A percentile compares a stretch with the other conserved stretches of the same genome.
phyloP scores from a whole-genome alignment of 2,888 invertebrate genomes.

The Geotrupes spiniger region DNA sequence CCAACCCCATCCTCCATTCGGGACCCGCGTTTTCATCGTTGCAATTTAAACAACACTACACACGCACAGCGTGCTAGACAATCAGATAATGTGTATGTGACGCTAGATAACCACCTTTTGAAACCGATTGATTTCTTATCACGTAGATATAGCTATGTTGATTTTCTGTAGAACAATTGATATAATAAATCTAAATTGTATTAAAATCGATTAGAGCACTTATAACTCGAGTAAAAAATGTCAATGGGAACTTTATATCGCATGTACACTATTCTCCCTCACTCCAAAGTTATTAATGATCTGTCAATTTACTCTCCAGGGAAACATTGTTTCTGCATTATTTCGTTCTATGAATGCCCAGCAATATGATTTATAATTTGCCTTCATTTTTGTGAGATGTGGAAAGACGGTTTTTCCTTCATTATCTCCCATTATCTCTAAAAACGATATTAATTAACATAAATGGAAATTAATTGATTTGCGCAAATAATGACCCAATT shows the following conservation, averaged over 20 bases:
- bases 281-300: constrained; percentile 39
- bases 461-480: too few species aligned
- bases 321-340: constrained; percentile 44
- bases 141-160: too few species aligned
- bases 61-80: too few species aligned
- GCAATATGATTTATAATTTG: constrained; percentile 43
- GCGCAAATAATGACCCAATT: too few species aligned
- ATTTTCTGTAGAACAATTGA: too few species aligned
- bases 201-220: too few species aligned
- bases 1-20: constrained; percentile 77
- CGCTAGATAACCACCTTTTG: too few species aligned
- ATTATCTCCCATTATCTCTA: neutral
- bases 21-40: constrained; percentile 35
- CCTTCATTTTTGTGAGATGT: constrained; percentile 22
- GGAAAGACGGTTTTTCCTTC: neutral
- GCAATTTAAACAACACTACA: too few species aligned
- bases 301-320: constrained; percentile 39
- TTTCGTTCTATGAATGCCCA: constrained; percentile 38
- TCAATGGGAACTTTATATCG: constrained; percentile 23
- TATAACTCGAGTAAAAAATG: constrained; percentile 17
- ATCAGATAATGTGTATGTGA: too few species aligned
- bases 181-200: too few species aligned
- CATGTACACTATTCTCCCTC: constrained; percentile 18
- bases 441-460: too few species aligned
- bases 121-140: too few species aligned